Percentiles rank a stretch among this genome's conserved stretches.
phyloP scores from a whole-genome alignment of 92 coral and sea anemone species.

The Heliopora coerulea region DNA sequence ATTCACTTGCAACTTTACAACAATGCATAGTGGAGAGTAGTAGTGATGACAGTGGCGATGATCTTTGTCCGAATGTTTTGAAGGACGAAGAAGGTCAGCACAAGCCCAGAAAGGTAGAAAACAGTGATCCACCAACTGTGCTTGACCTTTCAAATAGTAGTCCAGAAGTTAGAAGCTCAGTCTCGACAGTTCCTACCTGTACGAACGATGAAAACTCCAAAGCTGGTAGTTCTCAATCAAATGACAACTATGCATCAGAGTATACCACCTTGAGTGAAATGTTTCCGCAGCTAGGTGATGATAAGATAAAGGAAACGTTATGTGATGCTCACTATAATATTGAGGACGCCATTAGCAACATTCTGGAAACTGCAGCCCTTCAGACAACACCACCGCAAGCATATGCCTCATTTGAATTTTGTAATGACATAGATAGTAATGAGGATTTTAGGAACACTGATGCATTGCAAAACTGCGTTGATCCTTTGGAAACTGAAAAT shows the following conservation, averaged over 20 bases:
- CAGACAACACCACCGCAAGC: conserved; percentile 44
- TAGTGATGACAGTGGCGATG: conserved; percentile 6
- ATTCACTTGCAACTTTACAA: conserved; percentile 29
- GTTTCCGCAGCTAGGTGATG: conserved; percentile 48
- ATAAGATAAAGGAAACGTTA: conserved; percentile 39
- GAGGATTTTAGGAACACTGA: conserved; percentile 41
- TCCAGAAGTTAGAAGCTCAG: neutral
- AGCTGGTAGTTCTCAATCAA: conserved; percentile 14
- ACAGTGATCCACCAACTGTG: conserved; percentile 16
- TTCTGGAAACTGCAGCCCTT: conserved; percentile 31
- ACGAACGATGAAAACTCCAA: neutral
- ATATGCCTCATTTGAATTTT: conserved; percentile 50
- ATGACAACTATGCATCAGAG: conserved; percentile 22
- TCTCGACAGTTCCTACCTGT: neutral
- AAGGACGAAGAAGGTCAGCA: neutral
- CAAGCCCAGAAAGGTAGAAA: conserved; percentile 21
- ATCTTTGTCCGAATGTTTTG: neutral
- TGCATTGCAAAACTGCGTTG: neutral
- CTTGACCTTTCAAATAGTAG: conserved; percentile 20
- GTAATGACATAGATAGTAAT: conserved; percentile 41
- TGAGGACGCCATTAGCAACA: conserved; percentile 38
- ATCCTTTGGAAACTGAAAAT: neutral
- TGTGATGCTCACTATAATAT: conserved; percentile 32
- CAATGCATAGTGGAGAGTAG: conserved; percentile 3
- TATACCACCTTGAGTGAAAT: conserved; percentile 40